phyloP scores from a whole-genome alignment of 2,888 invertebrate genomes.

The Lasioglossum morio region DNA sequence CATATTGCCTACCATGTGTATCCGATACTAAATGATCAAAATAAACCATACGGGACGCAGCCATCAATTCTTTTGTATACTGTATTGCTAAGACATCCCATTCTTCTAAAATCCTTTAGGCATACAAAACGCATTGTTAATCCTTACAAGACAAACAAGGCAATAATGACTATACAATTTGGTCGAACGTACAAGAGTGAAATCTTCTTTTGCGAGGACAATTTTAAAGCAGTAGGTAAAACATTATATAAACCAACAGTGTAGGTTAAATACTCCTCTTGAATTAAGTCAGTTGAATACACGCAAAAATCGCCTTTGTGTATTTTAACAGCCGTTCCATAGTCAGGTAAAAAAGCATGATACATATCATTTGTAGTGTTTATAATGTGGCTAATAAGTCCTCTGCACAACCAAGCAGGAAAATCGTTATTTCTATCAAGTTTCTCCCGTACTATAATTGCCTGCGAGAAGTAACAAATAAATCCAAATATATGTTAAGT shows the following conservation, averaged over 20 bases:
- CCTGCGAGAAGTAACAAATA: slow-evolving; percentile 48
- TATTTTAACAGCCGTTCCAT: slow-evolving; percentile 65
- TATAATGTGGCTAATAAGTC: slow-evolving; percentile 55
- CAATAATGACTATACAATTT: background rate
- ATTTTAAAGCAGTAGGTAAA: slow-evolving; percentile 55
- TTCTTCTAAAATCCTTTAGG: slow-evolving; percentile 52
- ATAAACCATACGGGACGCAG: slow-evolving; percentile 67
- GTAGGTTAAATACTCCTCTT: slow-evolving; percentile 63
- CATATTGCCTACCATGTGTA: slow-evolving; percentile 69
- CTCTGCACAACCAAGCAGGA: slow-evolving; percentile 69
- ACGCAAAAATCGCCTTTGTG: slow-evolving; percentile 59
- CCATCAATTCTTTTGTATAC: slow-evolving; percentile 72
- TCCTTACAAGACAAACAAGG: background rate
- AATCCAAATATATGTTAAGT: background rate
- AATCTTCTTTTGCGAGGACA: slow-evolving; percentile 29
- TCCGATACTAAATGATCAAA: slow-evolving; percentile 72
- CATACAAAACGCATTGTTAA: background rate
- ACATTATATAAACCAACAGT: slow-evolving; percentile 69
- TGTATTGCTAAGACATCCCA: slow-evolving; percentile 74
- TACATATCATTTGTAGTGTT: slow-evolving; percentile 41
- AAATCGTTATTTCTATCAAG: slow-evolving; percentile 43
- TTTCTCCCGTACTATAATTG: slow-evolving; percentile 59
- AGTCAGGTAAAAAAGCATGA: slow-evolving; percentile 70
- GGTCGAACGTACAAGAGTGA: slow-evolving; percentile 41
- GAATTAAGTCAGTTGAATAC: slow-evolving; percentile 40